Base-by-base conservation (phyloP, 2,113 vertebrate species). In the Diglossa brunneiventris region DNA sequence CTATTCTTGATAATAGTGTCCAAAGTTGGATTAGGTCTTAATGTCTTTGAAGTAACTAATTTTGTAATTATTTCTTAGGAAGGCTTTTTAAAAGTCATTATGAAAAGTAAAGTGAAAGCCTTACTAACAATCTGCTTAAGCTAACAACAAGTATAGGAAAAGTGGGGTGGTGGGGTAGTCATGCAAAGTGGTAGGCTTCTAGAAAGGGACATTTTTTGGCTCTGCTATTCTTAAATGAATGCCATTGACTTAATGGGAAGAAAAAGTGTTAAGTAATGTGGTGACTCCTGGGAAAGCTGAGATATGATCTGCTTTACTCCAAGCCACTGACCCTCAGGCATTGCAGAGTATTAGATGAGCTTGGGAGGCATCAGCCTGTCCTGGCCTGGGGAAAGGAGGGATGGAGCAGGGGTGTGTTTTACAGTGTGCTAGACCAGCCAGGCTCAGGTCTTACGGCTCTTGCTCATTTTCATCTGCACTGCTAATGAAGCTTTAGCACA, bases 401-500 rank as follows among this genome's bases (percentile, higher is more conserved):
- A 12, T 15, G 66, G 26, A 82, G 56, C 21, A 47, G 6, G 35
- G 27, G 2, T 11, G 6, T 5, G 2, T 82, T 82, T 78, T 18
- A 13, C 20, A 53, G 61, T 11, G 27, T 49, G 26, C 35, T 72
- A 66, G 33, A 24, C 26, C 78, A 63, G 27, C 47, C 7, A 1
- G 11, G 24, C 44, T 13, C 75, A 85, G 42, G 19, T 12, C 18
- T 42, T 37, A 15, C 21, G 41, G 27, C 31, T 41, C 58, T 42
- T 44, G 64, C 47, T 66, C 49, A 2, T 78, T 84, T 75, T 67
- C 39, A 77, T 42, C 85, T 72, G 53, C 37, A 14, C 59, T 78
- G 33, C 52, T 80, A 14, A 61, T 0, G 0, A 52, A 83, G 39
- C 7, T 85, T 84, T 55, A 68, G n/a, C n/a, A 10, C 1, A 1